Base-by-base conservation (phyloP, 2,888 invertebrate genomes). In the Seira musarum region DNA sequence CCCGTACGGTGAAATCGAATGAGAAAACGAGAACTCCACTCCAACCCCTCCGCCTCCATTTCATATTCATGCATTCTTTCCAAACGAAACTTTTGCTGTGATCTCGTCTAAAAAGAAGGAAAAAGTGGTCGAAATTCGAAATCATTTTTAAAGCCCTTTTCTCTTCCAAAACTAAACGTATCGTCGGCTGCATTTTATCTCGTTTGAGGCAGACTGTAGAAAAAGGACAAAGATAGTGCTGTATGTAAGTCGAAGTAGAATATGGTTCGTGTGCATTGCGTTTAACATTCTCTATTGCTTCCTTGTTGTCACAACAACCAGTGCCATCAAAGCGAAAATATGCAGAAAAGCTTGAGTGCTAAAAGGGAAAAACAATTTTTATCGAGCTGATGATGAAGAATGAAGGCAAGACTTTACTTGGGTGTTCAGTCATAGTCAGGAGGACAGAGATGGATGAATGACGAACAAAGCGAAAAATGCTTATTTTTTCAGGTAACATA, bases 31-130 rank as follows among this genome's bases (percentile, higher is more conserved):
- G n/a, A n/a, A n/a, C n/a, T n/a, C n/a, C n/a, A n/a, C n/a, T n/a
- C n/a, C n/a, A n/a, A n/a, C n/a, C n/a, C n/a, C n/a, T n/a, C n/a
- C n/a, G n/a, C 6, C 40, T 40, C 40, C 6, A 40, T 40, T 40
- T 40, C 40, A n/a, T 57, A 57, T 57, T 8, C 57, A 57, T 10
- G 57, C 57, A 57, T 57, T 6, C 57, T 13, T 57, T 57, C 6
- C 57, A n/a, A 57, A 57, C 57, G 57, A n/a, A 57, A 57, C 57
- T 57, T 57, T 57, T 57, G 8, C 57, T n/a, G 13, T 40, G 40
- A 40, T 40, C 40, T 40, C 40, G 6, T 40, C 40, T 6, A 40
- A 40, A 40, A 6, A 40, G 40, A 40, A 13, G 40, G 13, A 40
- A 40, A 40, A 40, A 6, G 40, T 13, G 6, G 40, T 6, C 40